Percentiles rank a stretch among this genome's conserved stretches.
Conservation (phyloP, 2,797 vertebrate species). For the Molossus alvarezi region DNA sequence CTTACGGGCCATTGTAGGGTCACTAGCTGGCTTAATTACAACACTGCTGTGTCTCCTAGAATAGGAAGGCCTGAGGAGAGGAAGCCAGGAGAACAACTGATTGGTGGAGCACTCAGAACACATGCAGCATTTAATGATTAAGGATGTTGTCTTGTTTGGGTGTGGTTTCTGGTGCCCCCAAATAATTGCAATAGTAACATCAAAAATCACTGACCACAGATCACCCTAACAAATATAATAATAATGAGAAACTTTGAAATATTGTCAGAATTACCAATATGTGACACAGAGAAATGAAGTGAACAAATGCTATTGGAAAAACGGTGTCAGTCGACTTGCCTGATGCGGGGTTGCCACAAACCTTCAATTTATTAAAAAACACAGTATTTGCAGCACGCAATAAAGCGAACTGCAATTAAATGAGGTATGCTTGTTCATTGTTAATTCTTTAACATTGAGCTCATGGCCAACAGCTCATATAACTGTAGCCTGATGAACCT, state of each 20-base stretch:
- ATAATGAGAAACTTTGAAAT: background rate
- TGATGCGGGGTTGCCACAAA: background rate
- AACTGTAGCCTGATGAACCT: background rate
- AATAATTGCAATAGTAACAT: background rate
- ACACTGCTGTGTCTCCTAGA: background rate
- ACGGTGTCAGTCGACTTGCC: background rate
- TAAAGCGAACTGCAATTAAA: constrained; percentile 26
- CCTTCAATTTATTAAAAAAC: background rate
- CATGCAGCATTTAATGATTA: no score
- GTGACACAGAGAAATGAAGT: background rate
- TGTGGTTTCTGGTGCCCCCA: background rate
- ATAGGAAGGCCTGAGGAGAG: background rate
- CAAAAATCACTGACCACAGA: background rate
- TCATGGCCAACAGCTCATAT: background rate
- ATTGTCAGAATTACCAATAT: background rate
- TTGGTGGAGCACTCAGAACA: background rate
- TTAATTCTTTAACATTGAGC: constrained; percentile 57
- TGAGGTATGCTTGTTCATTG: background rate
- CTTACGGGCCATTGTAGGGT: background rate
- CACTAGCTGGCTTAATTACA: background rate
- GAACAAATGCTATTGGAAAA: background rate
- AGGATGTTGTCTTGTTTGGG: background rate
- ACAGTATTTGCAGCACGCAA: background rate
- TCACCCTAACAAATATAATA: background rate
- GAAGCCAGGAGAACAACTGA: background rate